These are phyloP conservation scores for Crenichthys baileyi DNA, from an alignment of 2,797 vertebrate species.

Conservation along the genomic window DNA sequence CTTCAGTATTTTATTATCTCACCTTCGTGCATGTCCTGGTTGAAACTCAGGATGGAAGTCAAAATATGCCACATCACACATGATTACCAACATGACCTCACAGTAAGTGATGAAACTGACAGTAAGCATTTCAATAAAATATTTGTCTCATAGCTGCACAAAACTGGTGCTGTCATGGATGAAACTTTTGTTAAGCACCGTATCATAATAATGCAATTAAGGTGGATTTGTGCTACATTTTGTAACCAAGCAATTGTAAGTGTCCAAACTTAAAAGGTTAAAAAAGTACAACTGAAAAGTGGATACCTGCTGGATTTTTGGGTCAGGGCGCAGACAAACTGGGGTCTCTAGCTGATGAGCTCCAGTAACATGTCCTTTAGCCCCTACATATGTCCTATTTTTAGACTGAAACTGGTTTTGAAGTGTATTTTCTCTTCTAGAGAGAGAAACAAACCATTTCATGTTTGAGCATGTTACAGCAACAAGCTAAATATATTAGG, in stretches of 20 bases:
- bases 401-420: too few relatives aligned
- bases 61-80: neutral
- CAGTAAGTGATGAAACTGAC: neutral
- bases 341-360: neutral
- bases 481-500: neutral
- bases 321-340: too few relatives aligned
- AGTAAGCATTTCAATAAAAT: neutral
- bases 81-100: conserved; percentile 2
- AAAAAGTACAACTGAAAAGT: too few relatives aligned
- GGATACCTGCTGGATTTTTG: too few relatives aligned
- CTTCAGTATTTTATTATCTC: neutral
- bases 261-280: too few relatives aligned
- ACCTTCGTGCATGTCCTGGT: neutral
- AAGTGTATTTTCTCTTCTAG: neutral
- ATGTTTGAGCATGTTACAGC: neutral
- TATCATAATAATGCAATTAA: too few relatives aligned
- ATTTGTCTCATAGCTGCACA: neutral
- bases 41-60: neutral
- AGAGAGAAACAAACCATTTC: neutral
- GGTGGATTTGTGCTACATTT: too few relatives aligned
- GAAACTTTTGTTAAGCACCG: neutral
- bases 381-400: neutral
- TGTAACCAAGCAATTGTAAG: neutral
- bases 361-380: neutral
- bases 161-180: neutral